phyloP scores from a whole-genome alignment of 2,888 invertebrate species.

The Acleris emargana region DNA sequence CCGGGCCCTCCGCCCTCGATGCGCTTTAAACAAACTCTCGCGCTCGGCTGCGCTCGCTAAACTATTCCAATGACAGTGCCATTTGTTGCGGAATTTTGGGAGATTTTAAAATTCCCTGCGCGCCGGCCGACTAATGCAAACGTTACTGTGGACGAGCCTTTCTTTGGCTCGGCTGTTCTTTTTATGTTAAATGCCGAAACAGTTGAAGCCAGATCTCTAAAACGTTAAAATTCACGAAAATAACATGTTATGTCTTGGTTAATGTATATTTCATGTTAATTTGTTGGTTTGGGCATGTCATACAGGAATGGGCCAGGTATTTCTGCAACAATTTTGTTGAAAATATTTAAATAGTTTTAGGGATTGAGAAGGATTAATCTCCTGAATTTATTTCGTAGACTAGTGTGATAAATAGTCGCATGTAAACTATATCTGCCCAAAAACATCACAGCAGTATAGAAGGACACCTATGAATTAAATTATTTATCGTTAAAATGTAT shows the following conservation, averaged over 20 bases:
- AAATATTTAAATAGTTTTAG: background rate
- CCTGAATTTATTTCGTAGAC: no score
- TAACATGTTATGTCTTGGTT: no score
- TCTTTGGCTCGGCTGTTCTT: background rate
- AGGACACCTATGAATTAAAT: no score
- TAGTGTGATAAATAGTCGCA: no score
- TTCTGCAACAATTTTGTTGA: background rate
- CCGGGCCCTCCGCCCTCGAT: slow-evolving; percentile 24
- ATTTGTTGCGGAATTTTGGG: slow-evolving; percentile 21
- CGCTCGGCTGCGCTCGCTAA: slow-evolving; percentile 38
- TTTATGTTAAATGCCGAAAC: background rate
- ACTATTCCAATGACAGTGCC: slow-evolving; percentile 44
- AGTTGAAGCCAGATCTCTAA: no score
- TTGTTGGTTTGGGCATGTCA: no score
- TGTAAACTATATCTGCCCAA: no score
- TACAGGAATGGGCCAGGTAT: background rate
- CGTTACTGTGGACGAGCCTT: background rate
- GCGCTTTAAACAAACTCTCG: slow-evolving; percentile 43
- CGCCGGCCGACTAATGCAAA: background rate
- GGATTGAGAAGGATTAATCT: no score
- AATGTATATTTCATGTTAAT: no score
- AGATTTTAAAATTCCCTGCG: slow-evolving; percentile 25
- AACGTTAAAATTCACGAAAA: no score
- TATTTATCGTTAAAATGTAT: no score
- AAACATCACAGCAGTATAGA: no score